These are phyloP conservation scores for Lymantria dispar DNA, from an alignment of 2,888 invertebrate species.

Conservation along the genomic window DNA sequence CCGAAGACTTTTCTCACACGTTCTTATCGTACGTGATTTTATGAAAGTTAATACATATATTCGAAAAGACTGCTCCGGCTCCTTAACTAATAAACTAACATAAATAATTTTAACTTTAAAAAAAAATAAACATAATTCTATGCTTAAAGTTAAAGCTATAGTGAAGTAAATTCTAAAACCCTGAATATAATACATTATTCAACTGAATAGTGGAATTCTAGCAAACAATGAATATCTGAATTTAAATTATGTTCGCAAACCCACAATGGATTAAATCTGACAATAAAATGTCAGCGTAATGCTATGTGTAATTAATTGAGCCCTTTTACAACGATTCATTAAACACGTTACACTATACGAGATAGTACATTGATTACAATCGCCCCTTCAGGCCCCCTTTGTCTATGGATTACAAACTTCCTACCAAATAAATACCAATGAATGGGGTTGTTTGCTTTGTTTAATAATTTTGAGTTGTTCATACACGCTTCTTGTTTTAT, in stretches of 20 bases:
- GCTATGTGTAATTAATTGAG: conserved; percentile 17
- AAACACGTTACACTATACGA: conserved; percentile 14
- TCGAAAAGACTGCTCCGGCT: too few relatives aligned
- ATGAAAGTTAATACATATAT: too few relatives aligned
- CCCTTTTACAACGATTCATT: conserved; percentile 21
- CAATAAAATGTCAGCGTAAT: conserved; percentile 14
- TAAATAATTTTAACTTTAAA: too few relatives aligned
- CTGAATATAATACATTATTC: too few relatives aligned
- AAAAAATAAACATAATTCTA: too few relatives aligned
- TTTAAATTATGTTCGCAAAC: neutral
- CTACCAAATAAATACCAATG: neutral
- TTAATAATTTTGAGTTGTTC: neutral
- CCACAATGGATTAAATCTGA: conserved; percentile 21
- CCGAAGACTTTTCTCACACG: too few relatives aligned
- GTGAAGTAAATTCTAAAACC: too few relatives aligned
- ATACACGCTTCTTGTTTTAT: neutral
- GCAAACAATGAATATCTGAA: too few relatives aligned
- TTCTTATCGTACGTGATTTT: too few relatives aligned
- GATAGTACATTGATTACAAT: conserved; percentile 13
- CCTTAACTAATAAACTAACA: too few relatives aligned
- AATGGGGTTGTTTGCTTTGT: conserved; percentile 4
- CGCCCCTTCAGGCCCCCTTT: conserved; percentile 2
- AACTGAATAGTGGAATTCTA: too few relatives aligned
- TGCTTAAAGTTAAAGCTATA: too few relatives aligned
- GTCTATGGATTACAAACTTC: conserved; percentile 6